Percentiles rank a stretch among this genome's conserved stretches.
These are phyloP conservation scores for Drosophila neonasuta DNA, from an alignment of 2,888 invertebrate genomes.

Conservation along the genomic window DNA sequence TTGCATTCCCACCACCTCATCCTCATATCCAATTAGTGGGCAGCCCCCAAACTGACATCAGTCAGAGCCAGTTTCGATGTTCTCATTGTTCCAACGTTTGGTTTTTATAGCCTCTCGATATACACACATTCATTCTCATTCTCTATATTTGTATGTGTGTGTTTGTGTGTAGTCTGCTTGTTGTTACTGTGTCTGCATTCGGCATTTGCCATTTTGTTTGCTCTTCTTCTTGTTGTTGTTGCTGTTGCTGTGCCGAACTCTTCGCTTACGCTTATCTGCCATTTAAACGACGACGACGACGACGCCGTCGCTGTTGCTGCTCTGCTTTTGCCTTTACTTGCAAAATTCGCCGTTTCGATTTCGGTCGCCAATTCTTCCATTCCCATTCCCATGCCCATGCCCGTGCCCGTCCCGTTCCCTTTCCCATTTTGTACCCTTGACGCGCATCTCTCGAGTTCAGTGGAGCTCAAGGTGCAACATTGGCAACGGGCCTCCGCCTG, in stretches of 20 bases:
- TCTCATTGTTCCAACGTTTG: slow-evolving; percentile 58
- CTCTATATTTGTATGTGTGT: not conserved
- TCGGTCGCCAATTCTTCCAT: slow-evolving; percentile 43
- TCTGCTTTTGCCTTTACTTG: slow-evolving; percentile 37
- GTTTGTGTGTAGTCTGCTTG: slow-evolving; percentile 12
- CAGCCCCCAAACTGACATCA: slow-evolving; percentile 56
- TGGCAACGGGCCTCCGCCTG: slow-evolving; percentile 51
- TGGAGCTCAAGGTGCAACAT: slow-evolving; percentile 68
- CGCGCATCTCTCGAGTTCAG: slow-evolving; percentile 44
- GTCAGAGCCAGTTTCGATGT: slow-evolving; percentile 56
- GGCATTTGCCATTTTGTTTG: slow-evolving; percentile 54
- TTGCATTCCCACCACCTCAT: not conserved
- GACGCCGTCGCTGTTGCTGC: slow-evolving; percentile 18
- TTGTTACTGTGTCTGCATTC: slow-evolving; percentile 50
- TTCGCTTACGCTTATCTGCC: slow-evolving; percentile 58
- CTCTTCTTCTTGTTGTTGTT: slow-evolving; percentile 24
- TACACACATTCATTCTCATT: slow-evolving; percentile 11
- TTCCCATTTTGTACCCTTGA: slow-evolving; percentile 46
- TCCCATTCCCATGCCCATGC: slow-evolving; percentile 13
- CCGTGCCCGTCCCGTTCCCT: slow-evolving; percentile 46
- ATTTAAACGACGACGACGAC: slow-evolving; percentile 39
- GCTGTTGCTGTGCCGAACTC: slow-evolving; percentile 35
- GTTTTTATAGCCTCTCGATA: slow-evolving; percentile 54
- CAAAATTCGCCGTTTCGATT: slow-evolving; percentile 58
- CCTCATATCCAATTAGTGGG: slow-evolving; percentile 59